Conservation (phyloP, 2,113 vertebrate species). For the Sigmodon hispidus region DNA sequence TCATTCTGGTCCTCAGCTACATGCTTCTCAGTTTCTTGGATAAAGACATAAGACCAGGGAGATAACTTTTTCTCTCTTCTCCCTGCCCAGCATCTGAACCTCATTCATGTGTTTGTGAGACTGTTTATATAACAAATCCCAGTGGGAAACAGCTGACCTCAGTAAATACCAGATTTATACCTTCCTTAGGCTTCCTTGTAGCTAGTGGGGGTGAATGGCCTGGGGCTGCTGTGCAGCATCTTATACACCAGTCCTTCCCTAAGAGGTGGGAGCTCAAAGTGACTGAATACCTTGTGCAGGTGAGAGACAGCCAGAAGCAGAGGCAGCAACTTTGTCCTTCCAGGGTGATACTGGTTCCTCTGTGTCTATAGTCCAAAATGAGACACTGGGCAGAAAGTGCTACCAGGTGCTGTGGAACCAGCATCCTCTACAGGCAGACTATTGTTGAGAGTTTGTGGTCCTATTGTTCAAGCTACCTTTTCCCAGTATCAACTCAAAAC, state of each 20-base stretch:
- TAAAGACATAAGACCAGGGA: neutral
- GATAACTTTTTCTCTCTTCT: neutral
- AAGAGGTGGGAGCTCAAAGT: neutral
- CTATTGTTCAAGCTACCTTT: neutral
- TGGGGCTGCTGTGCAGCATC: neutral
- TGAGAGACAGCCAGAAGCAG: neutral
- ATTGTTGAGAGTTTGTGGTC: neutral
- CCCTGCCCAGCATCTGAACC: neutral
- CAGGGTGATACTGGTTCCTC: neutral
- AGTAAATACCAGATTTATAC: neutral
- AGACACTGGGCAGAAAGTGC: neutral
- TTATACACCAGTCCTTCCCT: too few relatives aligned
- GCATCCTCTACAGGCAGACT: neutral
- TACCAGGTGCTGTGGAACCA: neutral
- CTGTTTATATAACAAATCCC: neutral
- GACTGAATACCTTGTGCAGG: neutral
- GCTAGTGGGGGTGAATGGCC: neutral
- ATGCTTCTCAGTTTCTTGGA: neutral
- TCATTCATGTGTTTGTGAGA: neutral
- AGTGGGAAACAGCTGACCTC: neutral
- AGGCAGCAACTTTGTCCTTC: neutral
- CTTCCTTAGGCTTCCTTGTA: neutral
- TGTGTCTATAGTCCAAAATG: rapidly evolving
- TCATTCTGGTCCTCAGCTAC: neutral
- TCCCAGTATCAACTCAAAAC: neutral